phyloP scores from a whole-genome alignment of 2,113 vertebrate genomes.

The Podarcis cretensis region DNA sequence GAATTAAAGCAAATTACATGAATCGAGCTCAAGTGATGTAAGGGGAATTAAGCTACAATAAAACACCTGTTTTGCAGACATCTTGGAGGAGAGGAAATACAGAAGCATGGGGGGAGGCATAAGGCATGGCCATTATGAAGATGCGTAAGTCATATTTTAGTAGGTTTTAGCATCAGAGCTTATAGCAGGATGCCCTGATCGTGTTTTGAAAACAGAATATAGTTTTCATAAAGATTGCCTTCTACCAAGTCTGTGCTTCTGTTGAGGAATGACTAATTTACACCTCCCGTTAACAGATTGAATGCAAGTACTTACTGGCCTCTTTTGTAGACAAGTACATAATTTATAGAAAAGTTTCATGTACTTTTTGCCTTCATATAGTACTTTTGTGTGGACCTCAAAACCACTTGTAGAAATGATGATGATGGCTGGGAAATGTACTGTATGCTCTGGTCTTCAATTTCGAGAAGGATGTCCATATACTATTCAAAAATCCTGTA shows the following conservation, averaged over 20 bases:
- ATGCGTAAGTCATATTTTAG: conserved; percentile 5
- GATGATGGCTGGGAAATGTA: not conserved
- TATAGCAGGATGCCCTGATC: conserved; percentile 7
- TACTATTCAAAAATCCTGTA: not conserved
- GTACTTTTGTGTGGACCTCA: not conserved
- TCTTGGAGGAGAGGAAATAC: not conserved
- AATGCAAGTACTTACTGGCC: not conserved
- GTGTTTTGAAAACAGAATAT: conserved; percentile 18
- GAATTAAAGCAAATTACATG: conserved; percentile 12
- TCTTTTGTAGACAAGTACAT: not conserved
- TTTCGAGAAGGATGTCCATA: not conserved
- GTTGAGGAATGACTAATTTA: conserved; percentile 16
- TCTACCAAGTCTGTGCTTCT: conserved; percentile 12
- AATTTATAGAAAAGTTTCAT: not conserved
- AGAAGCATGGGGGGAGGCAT: not conserved
- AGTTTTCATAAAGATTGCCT: conserved; percentile 28
- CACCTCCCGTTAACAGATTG: conserved; percentile 16
- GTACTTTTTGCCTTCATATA: not conserved
- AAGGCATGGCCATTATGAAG: conserved; percentile 7
- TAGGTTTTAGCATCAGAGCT: not conserved
- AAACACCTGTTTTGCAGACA: conserved; percentile 16
- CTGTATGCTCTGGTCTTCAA: not conserved
- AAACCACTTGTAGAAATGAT: not conserved
- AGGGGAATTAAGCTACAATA: conserved; percentile 15
- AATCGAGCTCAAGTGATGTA: not conserved